Evolutionary conservation across 2,888 invertebrate genomes (phyloP).

Genomic region (Andrena trimmerana): DNA sequence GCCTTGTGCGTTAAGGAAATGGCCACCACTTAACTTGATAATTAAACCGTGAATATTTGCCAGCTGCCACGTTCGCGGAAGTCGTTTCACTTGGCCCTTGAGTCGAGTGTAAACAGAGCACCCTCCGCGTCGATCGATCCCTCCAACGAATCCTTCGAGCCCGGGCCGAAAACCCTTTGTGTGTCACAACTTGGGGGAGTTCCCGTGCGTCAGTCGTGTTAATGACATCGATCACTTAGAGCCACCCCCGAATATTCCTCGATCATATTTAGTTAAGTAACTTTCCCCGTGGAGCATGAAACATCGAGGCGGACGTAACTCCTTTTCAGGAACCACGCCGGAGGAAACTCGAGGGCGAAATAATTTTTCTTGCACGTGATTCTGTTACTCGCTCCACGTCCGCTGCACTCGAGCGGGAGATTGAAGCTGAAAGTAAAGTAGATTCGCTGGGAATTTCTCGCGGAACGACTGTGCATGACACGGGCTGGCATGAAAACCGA

Average conservation of each 20-base stretch:
- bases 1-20: no score
- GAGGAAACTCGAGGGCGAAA: no score
- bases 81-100: constrained; percentile 6
- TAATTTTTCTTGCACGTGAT: no score
- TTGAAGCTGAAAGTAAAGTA: no score
- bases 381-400: no score
- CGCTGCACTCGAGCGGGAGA: no score
- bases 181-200: background rate
- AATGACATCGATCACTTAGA: background rate
- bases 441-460: background rate
- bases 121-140: constrained; percentile 23
- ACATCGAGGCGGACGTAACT: background rate
- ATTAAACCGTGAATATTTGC: constrained; percentile 32
- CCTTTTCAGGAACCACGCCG: no score
- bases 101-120: constrained; percentile 26
- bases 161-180: background rate
- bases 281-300: background rate
- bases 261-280: background rate
- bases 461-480: background rate
- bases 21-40: constrained; percentile 15
- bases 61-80: background rate
- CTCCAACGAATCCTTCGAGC: background rate
- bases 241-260: background rate
- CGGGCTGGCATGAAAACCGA: background rate
- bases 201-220: background rate